Evolutionary conservation across 2,797 vertebrate genomes (phyloP).

Genomic region (Ambastaia sidthimunki): DNA sequence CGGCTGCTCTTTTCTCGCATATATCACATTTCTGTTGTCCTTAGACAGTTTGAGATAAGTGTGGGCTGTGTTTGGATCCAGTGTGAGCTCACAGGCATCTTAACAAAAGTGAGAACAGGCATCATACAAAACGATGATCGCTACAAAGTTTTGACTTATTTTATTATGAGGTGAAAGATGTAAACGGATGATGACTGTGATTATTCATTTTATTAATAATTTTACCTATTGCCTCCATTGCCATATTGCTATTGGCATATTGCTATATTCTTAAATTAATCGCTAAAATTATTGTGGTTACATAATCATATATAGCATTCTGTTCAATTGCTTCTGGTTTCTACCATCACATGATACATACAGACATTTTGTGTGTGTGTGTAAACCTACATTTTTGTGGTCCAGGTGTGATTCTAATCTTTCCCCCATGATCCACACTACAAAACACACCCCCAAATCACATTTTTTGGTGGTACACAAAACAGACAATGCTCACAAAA

Average conservation of each 20-base stretch:
- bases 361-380: no score
- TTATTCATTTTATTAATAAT: no score
- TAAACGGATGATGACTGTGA: no score
- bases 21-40: slow-evolving; percentile 21
- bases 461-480: background rate
- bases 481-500: background rate
- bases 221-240: no score
- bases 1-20: slow-evolving; percentile 3
- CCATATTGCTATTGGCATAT: no score
- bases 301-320: no score
- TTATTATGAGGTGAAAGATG: background rate
- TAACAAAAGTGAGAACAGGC: background rate
- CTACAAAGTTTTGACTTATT: background rate
- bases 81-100: slow-evolving; percentile 41
- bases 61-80: slow-evolving; percentile 51
- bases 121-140: background rate
- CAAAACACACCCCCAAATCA: accelerated
- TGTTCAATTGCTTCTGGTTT: background rate
- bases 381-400: slow-evolving; percentile 35
- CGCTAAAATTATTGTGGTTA: no score
- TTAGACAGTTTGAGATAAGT: slow-evolving; percentile 40
- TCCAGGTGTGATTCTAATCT: slow-evolving; percentile 19
- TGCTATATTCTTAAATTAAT: no score
- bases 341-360: background rate
- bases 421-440: slow-evolving; percentile 10